Conservation (phyloP, 2,888 invertebrate genomes). For the Melieria crassipennis region DNA sequence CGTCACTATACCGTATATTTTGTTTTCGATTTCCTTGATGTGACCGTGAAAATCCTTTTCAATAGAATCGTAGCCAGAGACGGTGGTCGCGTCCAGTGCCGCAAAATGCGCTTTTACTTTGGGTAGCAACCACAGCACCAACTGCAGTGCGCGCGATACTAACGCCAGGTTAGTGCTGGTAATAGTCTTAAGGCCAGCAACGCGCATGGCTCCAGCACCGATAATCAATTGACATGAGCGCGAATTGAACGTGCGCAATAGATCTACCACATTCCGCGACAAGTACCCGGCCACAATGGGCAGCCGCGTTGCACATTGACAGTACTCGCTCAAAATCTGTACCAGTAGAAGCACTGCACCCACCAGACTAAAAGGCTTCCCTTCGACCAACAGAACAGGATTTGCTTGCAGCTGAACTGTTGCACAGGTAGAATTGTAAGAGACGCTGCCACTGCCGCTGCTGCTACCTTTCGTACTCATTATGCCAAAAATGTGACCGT, state of each 20-base stretch:
- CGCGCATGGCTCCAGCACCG: conserved; percentile 95
- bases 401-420: conserved; percentile 63
- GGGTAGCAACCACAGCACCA: conserved; percentile 82
- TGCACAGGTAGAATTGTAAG: conserved; percentile 43
- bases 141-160: conserved; percentile 83
- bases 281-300: conserved; percentile 83
- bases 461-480: conserved; percentile 8
- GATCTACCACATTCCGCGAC: conserved; percentile 86
- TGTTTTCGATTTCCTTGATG: conserved; percentile 90
- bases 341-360: conserved; percentile 87
- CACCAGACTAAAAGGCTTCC: conserved; percentile 80
- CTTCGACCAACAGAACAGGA: conserved; percentile 72
- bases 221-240: conserved; percentile 92
- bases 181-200: conserved; percentile 93
- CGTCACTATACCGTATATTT: conserved; percentile 90
- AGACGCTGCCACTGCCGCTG: not conserved
- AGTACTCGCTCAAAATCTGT: conserved; percentile 92
- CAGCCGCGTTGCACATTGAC: conserved; percentile 80
- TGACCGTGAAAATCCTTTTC: conserved; percentile 87
- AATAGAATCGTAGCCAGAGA: conserved; percentile 74
- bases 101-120: conserved; percentile 77
- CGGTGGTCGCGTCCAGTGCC: conserved; percentile 65
- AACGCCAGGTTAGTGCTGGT: conserved; percentile 93
- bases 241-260: conserved; percentile 87
- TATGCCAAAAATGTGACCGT: conserved; percentile 55